Evolutionary conservation across 1,140 invertebrate species (phyloP).

Genomic region (Hylaeus volcanicus): DNA sequence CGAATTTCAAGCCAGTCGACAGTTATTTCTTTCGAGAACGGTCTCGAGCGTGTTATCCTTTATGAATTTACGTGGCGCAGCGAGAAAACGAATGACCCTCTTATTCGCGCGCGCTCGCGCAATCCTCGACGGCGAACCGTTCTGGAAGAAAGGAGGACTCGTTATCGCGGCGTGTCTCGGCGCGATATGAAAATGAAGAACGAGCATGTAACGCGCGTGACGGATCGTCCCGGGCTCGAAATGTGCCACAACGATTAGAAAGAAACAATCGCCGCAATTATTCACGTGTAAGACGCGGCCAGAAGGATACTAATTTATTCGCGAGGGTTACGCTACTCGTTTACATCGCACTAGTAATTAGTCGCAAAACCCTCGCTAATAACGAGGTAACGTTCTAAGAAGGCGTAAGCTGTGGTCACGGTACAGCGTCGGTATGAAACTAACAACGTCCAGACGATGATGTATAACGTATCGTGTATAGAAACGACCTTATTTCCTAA

Average conservation of each 20-base stretch:
- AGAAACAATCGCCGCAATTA: slow-evolving; percentile 45
- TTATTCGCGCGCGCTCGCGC: not conserved
- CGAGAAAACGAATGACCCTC: slow-evolving; percentile 9
- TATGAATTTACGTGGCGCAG: slow-evolving; percentile 29
- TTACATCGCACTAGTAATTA: slow-evolving; percentile 2
- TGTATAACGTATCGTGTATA: too few relatives aligned
- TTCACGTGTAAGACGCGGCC: not conserved
- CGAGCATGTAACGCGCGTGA: slow-evolving; percentile 48
- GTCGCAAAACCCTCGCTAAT: not conserved
- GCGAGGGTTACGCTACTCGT: too few relatives aligned
- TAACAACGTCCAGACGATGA: too few relatives aligned
- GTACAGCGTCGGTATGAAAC: too few relatives aligned
- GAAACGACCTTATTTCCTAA: too few relatives aligned
- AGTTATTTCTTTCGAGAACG: slow-evolving; percentile 40
- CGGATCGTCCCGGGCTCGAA: slow-evolving; percentile 39
- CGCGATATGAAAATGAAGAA: slow-evolving; percentile 63
- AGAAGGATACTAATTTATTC: slow-evolving; percentile 4
- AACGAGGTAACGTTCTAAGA: too few relatives aligned
- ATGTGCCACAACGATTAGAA: slow-evolving; percentile 49
- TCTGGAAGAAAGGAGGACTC: slow-evolving; percentile 38
- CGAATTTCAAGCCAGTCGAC: slow-evolving; percentile 18
- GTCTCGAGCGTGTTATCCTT: not conserved
- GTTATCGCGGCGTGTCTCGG: slow-evolving; percentile 23
- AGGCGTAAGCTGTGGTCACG: too few relatives aligned
- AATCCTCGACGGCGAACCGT: not conserved